phyloP scores from a whole-genome alignment of 2,888 invertebrate genomes.

The Deladenus siricidicola region DNA sequence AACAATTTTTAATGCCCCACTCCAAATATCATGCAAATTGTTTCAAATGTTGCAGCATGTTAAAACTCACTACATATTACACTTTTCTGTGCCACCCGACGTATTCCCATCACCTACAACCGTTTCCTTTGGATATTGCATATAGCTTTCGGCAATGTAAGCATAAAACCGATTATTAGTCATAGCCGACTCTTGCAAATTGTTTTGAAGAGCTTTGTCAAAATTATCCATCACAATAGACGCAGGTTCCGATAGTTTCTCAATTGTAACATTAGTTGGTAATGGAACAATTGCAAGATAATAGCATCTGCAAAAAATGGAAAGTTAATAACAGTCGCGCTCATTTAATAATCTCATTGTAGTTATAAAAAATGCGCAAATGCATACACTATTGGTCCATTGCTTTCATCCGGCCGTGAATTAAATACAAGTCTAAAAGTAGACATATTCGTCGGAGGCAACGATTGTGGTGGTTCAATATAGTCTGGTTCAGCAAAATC shows the following conservation, averaged over 20 bases:
- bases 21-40: not conserved
- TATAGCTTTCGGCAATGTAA: conserved; percentile 52
- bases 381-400: conserved; percentile 46
- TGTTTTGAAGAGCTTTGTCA: conserved; percentile 44
- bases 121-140: conserved; percentile 39
- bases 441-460: conserved; percentile 34
- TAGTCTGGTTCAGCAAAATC: conserved; percentile 47
- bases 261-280: conserved; percentile 42
- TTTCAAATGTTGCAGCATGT: too few relatives aligned
- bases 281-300: conserved; percentile 51
- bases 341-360: not conserved
- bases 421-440: conserved; percentile 40
- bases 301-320: conserved; percentile 38
- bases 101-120: conserved; percentile 44
- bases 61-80: conserved; percentile 42
- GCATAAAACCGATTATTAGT: conserved; percentile 44
- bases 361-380: conserved; percentile 4
- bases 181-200: conserved; percentile 31
- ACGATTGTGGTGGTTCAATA: conserved; percentile 37
- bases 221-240: conserved; percentile 45
- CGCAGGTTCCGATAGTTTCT: conserved; percentile 35
- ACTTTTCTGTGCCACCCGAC: conserved; percentile 32
- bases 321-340: not conserved
- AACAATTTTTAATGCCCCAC: not conserved
- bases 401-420: conserved; percentile 41